These are phyloP conservation scores for Sebastiscus albofasciatus DNA, from an alignment of 2,797 vertebrate genomes.

Conservation along the genomic window DNA sequence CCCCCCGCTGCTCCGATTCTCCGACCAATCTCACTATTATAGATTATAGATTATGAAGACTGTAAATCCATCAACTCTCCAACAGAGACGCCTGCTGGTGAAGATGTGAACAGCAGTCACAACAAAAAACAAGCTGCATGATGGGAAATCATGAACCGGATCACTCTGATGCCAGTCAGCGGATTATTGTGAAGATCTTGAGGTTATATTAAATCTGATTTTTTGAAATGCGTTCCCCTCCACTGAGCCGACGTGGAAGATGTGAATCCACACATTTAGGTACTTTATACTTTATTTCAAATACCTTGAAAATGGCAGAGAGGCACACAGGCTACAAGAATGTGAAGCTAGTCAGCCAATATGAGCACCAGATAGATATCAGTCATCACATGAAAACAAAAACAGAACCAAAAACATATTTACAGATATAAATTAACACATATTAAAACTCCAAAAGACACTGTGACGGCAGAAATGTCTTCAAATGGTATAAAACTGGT, in stretches of 20 bases:
- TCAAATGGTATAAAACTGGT: conserved; percentile 58
- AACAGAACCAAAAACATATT: conserved; percentile 44
- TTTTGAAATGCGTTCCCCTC: too few species aligned
- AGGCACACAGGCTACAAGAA: conserved; percentile 65
- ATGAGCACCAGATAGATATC: conserved; percentile 64
- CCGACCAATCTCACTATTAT: too few species aligned
- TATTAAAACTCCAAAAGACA: conserved; percentile 50
- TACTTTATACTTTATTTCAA: conserved; percentile 60
- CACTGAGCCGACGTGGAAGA: not conserved
- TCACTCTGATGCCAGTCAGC: too few species aligned
- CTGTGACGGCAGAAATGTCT: conserved; percentile 23
- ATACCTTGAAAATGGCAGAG: conserved; percentile 52
- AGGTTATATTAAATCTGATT: rapidly evolving
- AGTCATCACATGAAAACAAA: conserved; percentile 43
- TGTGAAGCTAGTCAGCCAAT: conserved; percentile 46
- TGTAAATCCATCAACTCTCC: not conserved
- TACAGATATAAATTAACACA: conserved; percentile 80
- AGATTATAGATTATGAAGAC: too few species aligned
- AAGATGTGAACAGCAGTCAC: conserved; percentile 14
- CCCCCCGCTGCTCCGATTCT: too few species aligned
- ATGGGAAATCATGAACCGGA: not conserved
- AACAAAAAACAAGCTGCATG: not conserved
- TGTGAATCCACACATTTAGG: not conserved
- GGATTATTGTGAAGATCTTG: too few species aligned
- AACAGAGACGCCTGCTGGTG: conserved; percentile 53